Base-by-base conservation (phyloP, 2,113 vertebrate genomes). In the Neopipo cinnamomea region DNA sequence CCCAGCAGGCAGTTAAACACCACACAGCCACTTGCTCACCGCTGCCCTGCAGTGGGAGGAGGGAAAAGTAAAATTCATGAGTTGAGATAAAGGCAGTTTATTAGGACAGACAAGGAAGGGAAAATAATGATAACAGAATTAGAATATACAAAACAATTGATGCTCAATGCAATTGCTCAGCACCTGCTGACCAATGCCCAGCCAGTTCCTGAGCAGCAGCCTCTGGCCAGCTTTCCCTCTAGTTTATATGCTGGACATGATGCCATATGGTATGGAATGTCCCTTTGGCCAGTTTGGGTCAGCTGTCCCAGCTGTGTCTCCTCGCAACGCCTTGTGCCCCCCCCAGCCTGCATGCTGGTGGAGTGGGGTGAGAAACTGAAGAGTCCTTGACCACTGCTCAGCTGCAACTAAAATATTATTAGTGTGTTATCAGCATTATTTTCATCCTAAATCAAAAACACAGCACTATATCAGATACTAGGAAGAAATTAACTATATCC, bases 321-420 rank as follows among this genome's bases (percentile, higher is more conserved):
- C 73, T 81, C 47, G 41, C 62, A 81, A 2, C 11, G 87, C 41
- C 31, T 44, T 56, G 41, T 68, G 31, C 16, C 22, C 22, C 22
- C 15, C 5, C 10, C 5, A 33, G 27, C 18, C 53, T 62, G 11
- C 18, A 55, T 0, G 0, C 12, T 74, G 75, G 27, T 53, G 24
- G 8, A 12, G 8, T 67, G 46, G 18, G 22, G 4, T 55, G 52
- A 49, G 41, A 62, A 86, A 35, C 35, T 81, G 41, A 74, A 37
- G 31, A 56, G 28, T 68, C 41, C 16, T 75, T 62, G 41, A 56
- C 35, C 47, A 11, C 31, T 37, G 27, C 70, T 81, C 47, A 56
- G 35, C 68, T n/a, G 5, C 41, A 62, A 11, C 39, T 42, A 14
- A 49, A 49, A 30, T 9, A 56, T 55, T 9, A 56, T 55, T 55